Evolutionary conservation across 2,888 invertebrate genomes (phyloP).

Genomic region (Diplazon laetatorius): DNA sequence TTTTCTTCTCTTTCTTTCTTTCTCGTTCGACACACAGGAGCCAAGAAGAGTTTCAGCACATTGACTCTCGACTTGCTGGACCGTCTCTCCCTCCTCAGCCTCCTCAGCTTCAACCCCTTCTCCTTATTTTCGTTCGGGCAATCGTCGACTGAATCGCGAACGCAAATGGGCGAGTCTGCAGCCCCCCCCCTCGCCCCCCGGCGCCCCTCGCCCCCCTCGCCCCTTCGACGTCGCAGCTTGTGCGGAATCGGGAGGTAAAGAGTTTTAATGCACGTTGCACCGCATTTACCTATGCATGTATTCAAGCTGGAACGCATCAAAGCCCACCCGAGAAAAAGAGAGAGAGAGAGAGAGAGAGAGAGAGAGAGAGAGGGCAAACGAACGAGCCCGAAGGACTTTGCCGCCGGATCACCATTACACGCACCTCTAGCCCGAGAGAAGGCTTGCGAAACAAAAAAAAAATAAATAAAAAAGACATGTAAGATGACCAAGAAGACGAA

Average conservation of each 20-base stretch:
- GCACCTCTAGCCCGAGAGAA: conserved; percentile 18
- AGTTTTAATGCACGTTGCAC: conserved; percentile 17
- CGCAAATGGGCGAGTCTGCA: conserved; percentile 16
- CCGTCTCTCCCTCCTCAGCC: neutral
- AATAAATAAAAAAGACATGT: conserved; percentile 6
- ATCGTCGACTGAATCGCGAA: conserved; percentile 17
- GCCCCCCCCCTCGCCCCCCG: neutral
- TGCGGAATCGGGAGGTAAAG: conserved; percentile 4
- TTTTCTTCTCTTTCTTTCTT: too few relatives aligned
- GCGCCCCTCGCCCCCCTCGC: neutral
- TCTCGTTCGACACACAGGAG: conserved; percentile 11
- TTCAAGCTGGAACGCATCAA: conserved; percentile 25
- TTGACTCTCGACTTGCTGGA: conserved; percentile 15
- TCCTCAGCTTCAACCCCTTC: neutral
- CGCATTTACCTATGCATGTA: conserved; percentile 28
- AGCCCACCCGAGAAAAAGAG: too few relatives aligned
- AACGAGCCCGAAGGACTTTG: conserved; percentile 56
- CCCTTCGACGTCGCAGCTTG: conserved; percentile 1
- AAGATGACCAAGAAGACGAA: conserved; percentile 41
- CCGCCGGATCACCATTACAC: conserved; percentile 56
- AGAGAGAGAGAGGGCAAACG: conserved; percentile 50
- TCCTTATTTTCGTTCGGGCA: neutral
- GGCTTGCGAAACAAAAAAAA: conserved; percentile 40
- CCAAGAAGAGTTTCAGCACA: too few relatives aligned
- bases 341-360: conserved; percentile 35